Evolutionary conservation across 2,113 vertebrate species (phyloP).

Genomic region (Paratilapia polleni): DNA sequence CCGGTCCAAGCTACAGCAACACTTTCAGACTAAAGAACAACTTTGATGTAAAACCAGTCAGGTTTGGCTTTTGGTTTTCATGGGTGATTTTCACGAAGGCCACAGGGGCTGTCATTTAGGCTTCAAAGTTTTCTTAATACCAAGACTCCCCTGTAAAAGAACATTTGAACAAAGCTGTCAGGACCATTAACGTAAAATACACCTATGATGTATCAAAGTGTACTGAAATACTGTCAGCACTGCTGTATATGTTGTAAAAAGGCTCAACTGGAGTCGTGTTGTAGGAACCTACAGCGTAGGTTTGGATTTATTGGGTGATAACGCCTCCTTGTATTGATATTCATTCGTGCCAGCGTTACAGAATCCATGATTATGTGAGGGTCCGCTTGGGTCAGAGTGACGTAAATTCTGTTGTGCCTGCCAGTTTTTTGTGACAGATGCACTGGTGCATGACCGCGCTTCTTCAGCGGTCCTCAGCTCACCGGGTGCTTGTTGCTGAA

Average conservation of each 20-base stretch:
- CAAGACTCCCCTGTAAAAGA: neutral
- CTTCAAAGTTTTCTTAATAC: neutral
- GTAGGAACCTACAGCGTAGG: neutral
- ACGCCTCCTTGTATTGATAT: neutral
- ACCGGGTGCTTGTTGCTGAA: too few relatives aligned
- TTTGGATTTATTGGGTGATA: neutral
- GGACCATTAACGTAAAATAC: neutral
- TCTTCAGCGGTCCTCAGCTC: neutral
- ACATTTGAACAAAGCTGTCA: neutral
- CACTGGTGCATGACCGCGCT: neutral
- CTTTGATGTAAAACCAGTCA: neutral
- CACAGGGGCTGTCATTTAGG: neutral
- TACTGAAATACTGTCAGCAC: neutral
- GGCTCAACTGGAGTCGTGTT: neutral
- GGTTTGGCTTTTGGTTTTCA: neutral
- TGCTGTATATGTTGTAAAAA: neutral
- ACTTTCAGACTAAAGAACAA: neutral
- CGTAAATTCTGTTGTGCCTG: neutral
- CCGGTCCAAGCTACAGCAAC: neutral
- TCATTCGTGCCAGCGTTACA: neutral
- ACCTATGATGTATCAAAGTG: neutral
- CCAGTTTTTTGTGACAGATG: rapidly evolving
- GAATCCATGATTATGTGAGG: neutral
- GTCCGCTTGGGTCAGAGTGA: neutral
- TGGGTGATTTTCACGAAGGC: too few relatives aligned